These are phyloP conservation scores for Tyto alba DNA, from an alignment of 2,113 vertebrate species.

Conservation along the genomic window DNA sequence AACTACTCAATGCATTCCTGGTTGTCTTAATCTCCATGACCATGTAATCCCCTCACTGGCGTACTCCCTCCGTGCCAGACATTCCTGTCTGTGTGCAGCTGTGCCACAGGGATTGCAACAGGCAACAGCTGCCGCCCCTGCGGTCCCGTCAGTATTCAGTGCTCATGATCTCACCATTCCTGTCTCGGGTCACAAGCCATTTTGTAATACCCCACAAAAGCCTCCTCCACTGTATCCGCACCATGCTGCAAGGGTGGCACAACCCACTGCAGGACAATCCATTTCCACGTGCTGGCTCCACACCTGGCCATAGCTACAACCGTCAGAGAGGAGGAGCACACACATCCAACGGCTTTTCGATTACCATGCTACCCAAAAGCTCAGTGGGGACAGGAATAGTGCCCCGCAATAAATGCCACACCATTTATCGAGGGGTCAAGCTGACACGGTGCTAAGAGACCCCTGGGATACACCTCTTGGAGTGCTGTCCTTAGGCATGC, in stretches of 20 bases:
- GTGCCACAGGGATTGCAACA: constrained; percentile 45
- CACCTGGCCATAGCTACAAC: background rate
- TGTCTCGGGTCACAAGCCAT: background rate
- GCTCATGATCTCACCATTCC: background rate
- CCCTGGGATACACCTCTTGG: no score
- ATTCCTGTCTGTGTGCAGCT: constrained; percentile 59
- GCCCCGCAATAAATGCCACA: background rate
- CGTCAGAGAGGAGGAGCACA: background rate
- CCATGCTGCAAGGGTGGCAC: background rate
- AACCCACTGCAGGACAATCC: background rate
- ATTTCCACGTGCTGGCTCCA: background rate
- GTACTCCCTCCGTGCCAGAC: background rate
- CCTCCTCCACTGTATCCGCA: background rate
- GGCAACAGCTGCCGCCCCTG: constrained; percentile 11
- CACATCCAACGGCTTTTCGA: background rate
- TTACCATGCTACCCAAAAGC: background rate
- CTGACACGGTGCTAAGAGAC: background rate
- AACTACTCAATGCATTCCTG: background rate
- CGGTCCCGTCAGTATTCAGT: background rate
- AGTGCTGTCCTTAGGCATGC: background rate
- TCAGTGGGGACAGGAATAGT: background rate
- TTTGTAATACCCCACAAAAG: background rate
- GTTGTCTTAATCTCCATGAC: background rate
- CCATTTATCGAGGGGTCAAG: background rate
- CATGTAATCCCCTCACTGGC: background rate